Conservation (phyloP, 2,797 vertebrate species). For the Fratercula arctica region DNA sequence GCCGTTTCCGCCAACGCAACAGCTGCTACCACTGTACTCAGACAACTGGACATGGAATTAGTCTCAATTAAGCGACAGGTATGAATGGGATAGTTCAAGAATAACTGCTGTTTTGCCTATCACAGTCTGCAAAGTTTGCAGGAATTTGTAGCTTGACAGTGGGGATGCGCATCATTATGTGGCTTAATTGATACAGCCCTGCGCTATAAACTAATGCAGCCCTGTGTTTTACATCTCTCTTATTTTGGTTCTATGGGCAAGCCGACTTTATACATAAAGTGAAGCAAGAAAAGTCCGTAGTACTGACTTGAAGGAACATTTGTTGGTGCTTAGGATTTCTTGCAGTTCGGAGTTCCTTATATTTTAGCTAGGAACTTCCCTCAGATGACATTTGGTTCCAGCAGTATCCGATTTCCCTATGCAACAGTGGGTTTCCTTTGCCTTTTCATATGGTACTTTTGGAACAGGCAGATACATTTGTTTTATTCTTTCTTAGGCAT, state of each 20-base stretch:
- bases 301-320: neutral
- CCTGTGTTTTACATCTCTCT: neutral
- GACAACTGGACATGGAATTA: constrained; percentile 92
- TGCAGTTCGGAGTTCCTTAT: neutral
- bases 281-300: neutral
- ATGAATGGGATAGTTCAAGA: neutral
- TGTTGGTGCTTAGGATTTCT: neutral
- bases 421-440: neutral
- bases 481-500: neutral
- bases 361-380: neutral
- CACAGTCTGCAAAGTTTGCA: neutral
- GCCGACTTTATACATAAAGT: neutral
- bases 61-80: constrained; percentile 94
- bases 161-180: neutral
- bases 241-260: neutral
- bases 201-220: neutral
- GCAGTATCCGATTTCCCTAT: neutral
- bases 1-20: constrained; percentile 88
- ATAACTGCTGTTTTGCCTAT: neutral
- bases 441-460: neutral
- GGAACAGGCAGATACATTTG: neutral
- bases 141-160: neutral
- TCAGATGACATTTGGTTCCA: neutral
- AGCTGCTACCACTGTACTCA: constrained; percentile 86
- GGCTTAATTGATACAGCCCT: neutral